These are phyloP conservation scores for Crossocerus cetratus DNA, from an alignment of 2,888 invertebrate genomes.

Conservation along the genomic window DNA sequence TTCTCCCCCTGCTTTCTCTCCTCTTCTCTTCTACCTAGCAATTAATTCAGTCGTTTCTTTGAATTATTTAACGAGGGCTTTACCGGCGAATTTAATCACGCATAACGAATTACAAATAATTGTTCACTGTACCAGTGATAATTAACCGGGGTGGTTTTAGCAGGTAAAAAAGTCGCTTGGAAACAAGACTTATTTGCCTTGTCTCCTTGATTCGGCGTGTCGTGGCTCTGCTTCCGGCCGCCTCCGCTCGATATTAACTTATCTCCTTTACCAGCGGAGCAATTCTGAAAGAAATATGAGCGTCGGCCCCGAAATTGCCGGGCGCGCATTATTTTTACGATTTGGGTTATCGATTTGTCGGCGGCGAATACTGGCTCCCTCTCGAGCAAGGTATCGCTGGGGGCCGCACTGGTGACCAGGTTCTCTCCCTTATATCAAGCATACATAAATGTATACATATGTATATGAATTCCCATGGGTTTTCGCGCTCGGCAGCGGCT, in stretches of 20 bases:
- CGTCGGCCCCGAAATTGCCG: neutral
- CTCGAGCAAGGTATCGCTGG: no score
- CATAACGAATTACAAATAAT: no score
- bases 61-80: no score
- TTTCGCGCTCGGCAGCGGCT: no score
- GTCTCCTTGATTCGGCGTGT: neutral
- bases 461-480: no score
- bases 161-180: no score
- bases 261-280: neutral
- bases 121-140: neutral
- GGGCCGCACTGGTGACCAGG: neutral
- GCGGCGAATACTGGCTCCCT: neutral
- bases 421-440: neutral
- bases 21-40: neutral
- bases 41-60: no score
- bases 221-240: no score
- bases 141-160: neutral
- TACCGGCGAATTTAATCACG: no score
- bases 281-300: neutral
- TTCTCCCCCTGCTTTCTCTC: neutral
- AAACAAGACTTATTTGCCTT: neutral
- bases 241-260: neutral
- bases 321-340: conserved; percentile 2
- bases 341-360: conserved; percentile 1
- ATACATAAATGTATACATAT: no score